Percentiles rank a stretch among this genome's conserved stretches.
phyloP scores from a whole-genome alignment of 2,797 vertebrate genomes.

The Rachycentron canadum region DNA sequence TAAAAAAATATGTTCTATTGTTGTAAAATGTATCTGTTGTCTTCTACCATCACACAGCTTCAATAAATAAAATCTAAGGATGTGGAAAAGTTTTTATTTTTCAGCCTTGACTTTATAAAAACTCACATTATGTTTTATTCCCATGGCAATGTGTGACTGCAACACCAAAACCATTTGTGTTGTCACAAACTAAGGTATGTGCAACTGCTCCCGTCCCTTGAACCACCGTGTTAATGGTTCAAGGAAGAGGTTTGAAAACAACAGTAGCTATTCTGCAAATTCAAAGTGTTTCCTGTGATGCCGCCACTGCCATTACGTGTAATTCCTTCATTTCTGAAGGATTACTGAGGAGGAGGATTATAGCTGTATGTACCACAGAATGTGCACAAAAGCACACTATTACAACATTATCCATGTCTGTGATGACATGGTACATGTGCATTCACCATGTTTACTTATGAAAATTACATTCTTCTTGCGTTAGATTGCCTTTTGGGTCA shows the following conservation, averaged over 20 bases:
- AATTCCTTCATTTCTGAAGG: slow-evolving; percentile 41
- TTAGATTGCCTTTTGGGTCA: background rate
- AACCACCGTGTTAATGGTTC: slow-evolving; percentile 20
- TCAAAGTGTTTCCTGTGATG: slow-evolving; percentile 16
- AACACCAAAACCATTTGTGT: slow-evolving; percentile 6
- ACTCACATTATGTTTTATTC: background rate
- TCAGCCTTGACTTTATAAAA: background rate
- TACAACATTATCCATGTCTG: slow-evolving; percentile 5
- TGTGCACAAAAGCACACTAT: slow-evolving; percentile 15
- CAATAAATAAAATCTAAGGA: background rate
- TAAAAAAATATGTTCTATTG: background rate
- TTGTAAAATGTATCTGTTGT: background rate
- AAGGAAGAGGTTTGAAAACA: background rate
- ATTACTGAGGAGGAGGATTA: slow-evolving; percentile 35
- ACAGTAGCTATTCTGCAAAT: slow-evolving; percentile 20
- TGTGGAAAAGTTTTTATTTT: background rate
- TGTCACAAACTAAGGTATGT: slow-evolving; percentile 21
- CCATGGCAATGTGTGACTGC: background rate
- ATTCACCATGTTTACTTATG: background rate
- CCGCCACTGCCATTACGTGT: slow-evolving; percentile 9
- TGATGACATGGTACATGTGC: background rate
- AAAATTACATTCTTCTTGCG: background rate
- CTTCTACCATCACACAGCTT: background rate
- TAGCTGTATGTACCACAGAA: slow-evolving; percentile 16
- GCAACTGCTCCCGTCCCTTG: background rate